Base-by-base conservation (phyloP, 2,113 vertebrate genomes). In the Ptychochromis oligacanthus region DNA sequence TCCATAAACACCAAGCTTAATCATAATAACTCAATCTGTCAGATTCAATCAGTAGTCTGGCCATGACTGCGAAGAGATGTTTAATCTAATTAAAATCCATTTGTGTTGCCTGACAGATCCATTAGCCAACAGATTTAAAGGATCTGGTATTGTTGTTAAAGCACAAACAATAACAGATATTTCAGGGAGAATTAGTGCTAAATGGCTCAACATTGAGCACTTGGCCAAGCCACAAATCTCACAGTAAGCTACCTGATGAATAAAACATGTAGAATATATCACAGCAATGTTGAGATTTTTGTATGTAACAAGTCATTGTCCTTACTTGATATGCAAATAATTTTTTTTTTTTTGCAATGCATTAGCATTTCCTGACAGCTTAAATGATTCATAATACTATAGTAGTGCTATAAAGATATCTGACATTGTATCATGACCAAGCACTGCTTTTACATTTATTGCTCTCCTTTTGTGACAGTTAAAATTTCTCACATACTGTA, bases 21-120 rank as follows among this genome's bases (percentile, higher is more conserved):
- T 93, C 84, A 93, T 92, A 93, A 92, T 92, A 91, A 93, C 83
- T 94, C 90, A 88, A 84, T 84, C 79, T 75, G 81, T 84, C 87
- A 58, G 61, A 46, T 89, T 87, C 57, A 93, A 85, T 92, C 88
- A 89, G 72, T 49, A 77, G 14, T 79, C 81, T 13, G 40, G 81
- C 87, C 80, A 58, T 12, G 22, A 80, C 59, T 75, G 17, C 11
- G 7, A 64, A 62, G 75, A 70, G 72, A 86, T 83, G 79, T 88
- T 92, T 85, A 79, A 89, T 90, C 78, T 89, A 89, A 92, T 92
- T 91, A 79, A 89, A 93, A 90, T 87, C 84, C 52, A 80, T 88
- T 91, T 81, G 60, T 58, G 64, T 87, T 75, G 74, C 81, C 82
- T 81, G 87, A 92, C 84, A 79, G 77, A 92, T 67, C 74, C 83